Base-by-base conservation (phyloP, 2,888 invertebrate species). In the Stenolophus ochropezus region DNA sequence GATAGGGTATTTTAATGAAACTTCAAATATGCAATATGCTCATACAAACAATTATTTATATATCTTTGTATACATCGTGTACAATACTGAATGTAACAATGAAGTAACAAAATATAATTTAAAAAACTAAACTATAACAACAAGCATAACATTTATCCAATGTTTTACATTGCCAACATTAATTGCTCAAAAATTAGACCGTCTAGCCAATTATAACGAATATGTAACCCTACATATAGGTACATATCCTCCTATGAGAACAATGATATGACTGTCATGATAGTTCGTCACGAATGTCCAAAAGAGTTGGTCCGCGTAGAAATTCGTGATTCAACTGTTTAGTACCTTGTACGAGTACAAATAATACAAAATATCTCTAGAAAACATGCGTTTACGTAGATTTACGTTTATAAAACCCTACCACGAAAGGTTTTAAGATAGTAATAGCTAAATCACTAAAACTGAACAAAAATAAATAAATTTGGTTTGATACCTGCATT, bases 81-180 rank as follows among this genome's bases (percentile, higher is more conserved):
- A 78, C 79, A 79, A 71, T 79, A 79, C 71, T 79, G 65, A 27
- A 79, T 77, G 56, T 79, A 69, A 79, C 79, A 79, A 71, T 65
- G 33, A 33, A 42, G 47, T 79, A 79, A 79, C 79, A 79, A 79
- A 79, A 78, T 78, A 18, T 25, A 65, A 78, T 78, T 42, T 78
- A 65, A 21, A 65, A 78, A 78, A 78, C 65, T 78, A 78, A 65
- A 79, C 71, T 69, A 33, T 69, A 69, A 69, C 33, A 69, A 69
- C 65, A 69, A 69, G 65, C 65, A 69, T 69, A 69, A 69, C 65
- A 69, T 69, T 69, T 33, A 69, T 69, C 65, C 25, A 33, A 69
- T 69, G 65, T 69, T 61, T 23, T 61, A 61, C 61, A 61, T 23
- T 56, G 27, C 4, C 25, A 65, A 65, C 61, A 65, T 25, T 25